Evolutionary conservation across 2,113 vertebrate genomes (phyloP).

Genomic region (Pachycephala philippinensis): DNA sequence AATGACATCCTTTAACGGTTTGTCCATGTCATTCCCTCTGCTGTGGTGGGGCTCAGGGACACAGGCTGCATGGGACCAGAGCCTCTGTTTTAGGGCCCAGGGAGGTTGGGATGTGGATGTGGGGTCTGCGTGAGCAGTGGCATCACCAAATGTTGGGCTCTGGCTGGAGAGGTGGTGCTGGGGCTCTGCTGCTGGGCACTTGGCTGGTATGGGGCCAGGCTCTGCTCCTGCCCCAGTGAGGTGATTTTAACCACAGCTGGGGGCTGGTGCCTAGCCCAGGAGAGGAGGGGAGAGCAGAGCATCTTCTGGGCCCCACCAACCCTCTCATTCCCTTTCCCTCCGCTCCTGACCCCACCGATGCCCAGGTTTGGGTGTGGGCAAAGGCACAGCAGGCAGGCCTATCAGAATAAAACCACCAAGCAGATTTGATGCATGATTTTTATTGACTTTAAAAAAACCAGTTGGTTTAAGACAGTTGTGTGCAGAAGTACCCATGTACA

Average conservation of each 20-base stretch:
- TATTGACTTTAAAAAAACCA: not conserved
- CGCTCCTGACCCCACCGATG: accelerated
- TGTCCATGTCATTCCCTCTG: accelerated
- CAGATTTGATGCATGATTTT: not conserved
- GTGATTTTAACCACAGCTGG: not conserved
- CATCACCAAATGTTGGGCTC: accelerated
- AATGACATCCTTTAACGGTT: accelerated
- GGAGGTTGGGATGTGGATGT: accelerated
- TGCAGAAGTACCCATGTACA: conserved; percentile 17
- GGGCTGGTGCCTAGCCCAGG: accelerated
- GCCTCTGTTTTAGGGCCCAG: not conserved
- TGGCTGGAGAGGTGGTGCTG: accelerated
- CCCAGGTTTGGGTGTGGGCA: not conserved
- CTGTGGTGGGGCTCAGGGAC: not conserved
- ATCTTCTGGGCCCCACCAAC: not conserved
- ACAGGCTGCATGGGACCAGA: accelerated
- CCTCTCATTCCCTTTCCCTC: not conserved
- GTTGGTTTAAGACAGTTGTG: conserved; percentile 56
- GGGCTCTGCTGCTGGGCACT: not conserved
- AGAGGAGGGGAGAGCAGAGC: not conserved
- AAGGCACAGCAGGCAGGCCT: not conserved
- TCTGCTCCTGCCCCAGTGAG: not conserved
- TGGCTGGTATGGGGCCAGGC: not conserved
- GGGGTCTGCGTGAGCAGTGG: not conserved
- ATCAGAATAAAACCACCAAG: not conserved